Evolutionary conservation across 2,113 vertebrate genomes (phyloP).

Genomic region (Thomomys bottae): DNA sequence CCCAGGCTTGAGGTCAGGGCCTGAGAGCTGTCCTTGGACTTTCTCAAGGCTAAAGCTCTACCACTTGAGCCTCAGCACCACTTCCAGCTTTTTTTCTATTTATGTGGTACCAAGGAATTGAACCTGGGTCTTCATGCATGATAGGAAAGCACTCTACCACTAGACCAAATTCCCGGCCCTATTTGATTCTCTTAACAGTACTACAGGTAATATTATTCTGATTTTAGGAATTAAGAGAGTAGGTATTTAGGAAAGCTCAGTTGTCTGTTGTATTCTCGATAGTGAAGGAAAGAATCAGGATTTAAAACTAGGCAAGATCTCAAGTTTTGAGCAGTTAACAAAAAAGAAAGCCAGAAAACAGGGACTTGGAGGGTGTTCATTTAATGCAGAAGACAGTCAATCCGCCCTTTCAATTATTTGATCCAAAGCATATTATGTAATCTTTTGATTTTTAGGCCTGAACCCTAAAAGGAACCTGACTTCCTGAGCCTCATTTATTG

Average conservation of each 20-base stretch:
- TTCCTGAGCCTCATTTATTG: slow-evolving; percentile 51
- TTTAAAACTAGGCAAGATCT: slow-evolving; percentile 8
- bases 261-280: not conserved
- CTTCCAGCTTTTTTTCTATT: too few relatives aligned
- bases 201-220: not conserved
- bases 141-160: too few relatives aligned
- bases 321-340: not conserved
- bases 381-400: slow-evolving; percentile 54
- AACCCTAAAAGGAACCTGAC: not conserved
- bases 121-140: too few relatives aligned
- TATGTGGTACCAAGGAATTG: too few relatives aligned
- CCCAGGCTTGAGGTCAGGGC: too few relatives aligned
- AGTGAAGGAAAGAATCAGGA: not conserved
- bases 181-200: not conserved
- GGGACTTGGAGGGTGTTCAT: slow-evolving; percentile 37
- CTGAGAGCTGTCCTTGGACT: too few relatives aligned
- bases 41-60: too few relatives aligned
- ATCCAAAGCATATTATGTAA: slow-evolving; percentile 47
- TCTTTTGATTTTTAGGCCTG: slow-evolving; percentile 53
- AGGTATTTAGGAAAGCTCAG: not conserved
- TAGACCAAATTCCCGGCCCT: too few relatives aligned
- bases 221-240: not conserved
- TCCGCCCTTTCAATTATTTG: slow-evolving; percentile 31
- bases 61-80: too few relatives aligned
- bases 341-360: slow-evolving; percentile 17